Conservation (phyloP, 2,888 invertebrate genomes). For the Dermolepida albohirtum region DNA sequence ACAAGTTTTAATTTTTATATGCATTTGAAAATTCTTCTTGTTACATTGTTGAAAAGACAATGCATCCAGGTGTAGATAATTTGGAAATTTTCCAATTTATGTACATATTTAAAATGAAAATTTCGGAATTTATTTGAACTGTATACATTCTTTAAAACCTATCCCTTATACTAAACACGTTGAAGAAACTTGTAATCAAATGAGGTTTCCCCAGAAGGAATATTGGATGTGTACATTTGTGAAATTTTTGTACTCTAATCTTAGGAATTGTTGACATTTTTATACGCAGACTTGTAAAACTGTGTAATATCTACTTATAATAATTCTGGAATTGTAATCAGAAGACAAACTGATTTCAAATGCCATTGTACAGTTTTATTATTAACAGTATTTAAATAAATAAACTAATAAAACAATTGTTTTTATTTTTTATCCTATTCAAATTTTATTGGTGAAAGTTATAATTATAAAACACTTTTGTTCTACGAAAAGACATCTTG, state of each 20-base stretch:
- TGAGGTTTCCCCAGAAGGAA: slow-evolving; percentile 17
- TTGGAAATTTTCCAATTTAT: neutral
- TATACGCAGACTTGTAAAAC: slow-evolving; percentile 34
- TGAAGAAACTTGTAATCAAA: slow-evolving; percentile 12
- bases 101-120: slow-evolving; percentile 1
- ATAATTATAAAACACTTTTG: too few species aligned
- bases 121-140: neutral
- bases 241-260: slow-evolving; percentile 20
- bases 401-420: neutral
- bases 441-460: too few species aligned
- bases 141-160: neutral
- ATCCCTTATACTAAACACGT: slow-evolving; percentile 5
- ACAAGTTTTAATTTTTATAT: neutral
- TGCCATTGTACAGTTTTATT: slow-evolving; percentile 34
- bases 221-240: slow-evolving; percentile 10
- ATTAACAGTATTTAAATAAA: slow-evolving; percentile 37
- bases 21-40: slow-evolving; percentile 11
- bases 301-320: slow-evolving; percentile 26
- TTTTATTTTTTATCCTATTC: neutral
- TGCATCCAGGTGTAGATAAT: neutral
- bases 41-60: neutral
- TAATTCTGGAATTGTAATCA: slow-evolving; percentile 21
- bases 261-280: slow-evolving; percentile 30
- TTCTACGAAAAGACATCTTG: too few species aligned
- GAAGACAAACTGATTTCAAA: slow-evolving; percentile 8